These are phyloP conservation scores for Torymus aiolomorphi DNA, from an alignment of 2,888 invertebrate species.

Conservation along the genomic window DNA sequence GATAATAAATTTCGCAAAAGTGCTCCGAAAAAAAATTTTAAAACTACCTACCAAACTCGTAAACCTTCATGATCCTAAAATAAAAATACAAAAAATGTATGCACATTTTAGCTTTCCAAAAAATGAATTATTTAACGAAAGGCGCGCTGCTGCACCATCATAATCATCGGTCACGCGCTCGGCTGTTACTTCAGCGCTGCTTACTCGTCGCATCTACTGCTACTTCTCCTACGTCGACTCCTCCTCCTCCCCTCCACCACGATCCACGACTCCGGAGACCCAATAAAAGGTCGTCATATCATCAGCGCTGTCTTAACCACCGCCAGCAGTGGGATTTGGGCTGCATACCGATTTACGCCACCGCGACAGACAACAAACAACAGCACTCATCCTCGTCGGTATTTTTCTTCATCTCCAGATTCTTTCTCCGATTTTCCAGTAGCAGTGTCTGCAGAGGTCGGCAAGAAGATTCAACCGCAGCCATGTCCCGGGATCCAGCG, in stretches of 20 bases:
- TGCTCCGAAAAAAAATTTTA: not conserved
- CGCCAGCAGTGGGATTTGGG: constrained; percentile 9
- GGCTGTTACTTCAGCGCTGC: constrained; percentile 6
- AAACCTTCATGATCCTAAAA: too few relatives aligned
- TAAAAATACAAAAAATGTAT: too few relatives aligned
- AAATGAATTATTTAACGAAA: not conserved
- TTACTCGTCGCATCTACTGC: not conserved
- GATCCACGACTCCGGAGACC: not conserved
- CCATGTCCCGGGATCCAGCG: constrained; percentile 79
- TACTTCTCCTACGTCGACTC: constrained; percentile 2
- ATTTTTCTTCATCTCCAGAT: not conserved
- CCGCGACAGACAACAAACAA: constrained; percentile 1
- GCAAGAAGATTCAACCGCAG: constrained; percentile 18
- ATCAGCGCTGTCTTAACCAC: constrained; percentile 25
- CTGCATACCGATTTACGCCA: constrained; percentile 12
- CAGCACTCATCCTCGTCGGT: too few relatives aligned
- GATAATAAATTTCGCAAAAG: too few relatives aligned
- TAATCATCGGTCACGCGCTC: not conserved
- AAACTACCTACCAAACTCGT: too few relatives aligned
- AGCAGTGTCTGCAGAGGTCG: not conserved
- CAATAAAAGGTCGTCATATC: constrained; percentile 29
- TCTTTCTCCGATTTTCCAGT: not conserved
- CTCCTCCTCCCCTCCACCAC: constrained; percentile 16
- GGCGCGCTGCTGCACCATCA: not conserved
- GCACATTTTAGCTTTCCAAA: not conserved